Percentiles rank a stretch among this genome's conserved stretches.
Evolutionary conservation across 37 sponge, comb jelly and placozoan genomes (phyloP).

Genomic region (Crambe crambe): DNA sequence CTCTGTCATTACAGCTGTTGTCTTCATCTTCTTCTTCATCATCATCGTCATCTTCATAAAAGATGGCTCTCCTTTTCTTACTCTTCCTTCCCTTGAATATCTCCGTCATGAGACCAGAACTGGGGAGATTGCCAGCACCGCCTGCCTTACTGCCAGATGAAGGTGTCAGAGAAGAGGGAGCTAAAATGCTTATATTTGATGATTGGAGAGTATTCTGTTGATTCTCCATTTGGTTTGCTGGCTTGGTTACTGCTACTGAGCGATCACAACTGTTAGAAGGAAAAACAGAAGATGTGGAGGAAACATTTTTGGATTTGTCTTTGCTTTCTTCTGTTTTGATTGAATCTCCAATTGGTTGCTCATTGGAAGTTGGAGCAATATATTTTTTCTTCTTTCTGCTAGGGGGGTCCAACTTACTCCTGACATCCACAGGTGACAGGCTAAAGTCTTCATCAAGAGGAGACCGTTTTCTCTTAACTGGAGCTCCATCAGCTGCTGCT

Average conservation of each 20-base stretch:
- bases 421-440: not conserved
- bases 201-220: not conserved
- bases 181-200: slow-evolving; percentile 29
- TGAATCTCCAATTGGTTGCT: not conserved
- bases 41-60: not conserved
- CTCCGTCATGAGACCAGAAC: slow-evolving; percentile 1
- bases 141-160: not conserved
- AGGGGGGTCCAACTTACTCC: not conserved
- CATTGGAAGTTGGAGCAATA: not conserved
- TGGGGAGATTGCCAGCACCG: not conserved
- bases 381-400: no score
- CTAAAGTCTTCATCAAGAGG: not conserved
- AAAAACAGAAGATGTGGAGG: not conserved
- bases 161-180: slow-evolving; percentile 31
- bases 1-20: not conserved
- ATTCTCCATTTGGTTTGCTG: not conserved
- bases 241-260: not conserved
- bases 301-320: not conserved
- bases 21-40: not conserved
- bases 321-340: not conserved
- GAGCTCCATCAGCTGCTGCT: no score
- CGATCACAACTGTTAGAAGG: not conserved
- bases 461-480: no score
- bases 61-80: not conserved
- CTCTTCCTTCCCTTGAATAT: slow-evolving; percentile 19